Evolutionary conservation across 2,797 vertebrate species (phyloP).

Genomic region (Trematomus bernacchii): DNA sequence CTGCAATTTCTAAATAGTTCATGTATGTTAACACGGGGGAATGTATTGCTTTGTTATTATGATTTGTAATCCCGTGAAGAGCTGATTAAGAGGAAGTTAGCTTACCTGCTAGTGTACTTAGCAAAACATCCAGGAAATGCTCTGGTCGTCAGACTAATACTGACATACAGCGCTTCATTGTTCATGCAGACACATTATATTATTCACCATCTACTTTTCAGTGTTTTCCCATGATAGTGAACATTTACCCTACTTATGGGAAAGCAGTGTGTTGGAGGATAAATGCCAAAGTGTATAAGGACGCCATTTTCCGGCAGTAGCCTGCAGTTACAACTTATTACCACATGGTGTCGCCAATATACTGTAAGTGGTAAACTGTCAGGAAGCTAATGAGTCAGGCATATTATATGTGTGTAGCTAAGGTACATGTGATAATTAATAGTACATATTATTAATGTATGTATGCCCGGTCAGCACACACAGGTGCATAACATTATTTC

Average conservation of each 20-base stretch:
- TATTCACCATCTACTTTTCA: background rate
- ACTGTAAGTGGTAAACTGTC: background rate
- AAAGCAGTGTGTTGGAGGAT: background rate
- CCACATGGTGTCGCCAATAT: constrained; percentile 59
- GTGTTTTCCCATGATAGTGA: background rate
- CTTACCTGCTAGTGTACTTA: background rate
- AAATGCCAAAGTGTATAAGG: no score
- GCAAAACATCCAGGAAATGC: background rate
- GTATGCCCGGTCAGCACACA: background rate
- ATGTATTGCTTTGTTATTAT: background rate
- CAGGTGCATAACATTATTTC: background rate
- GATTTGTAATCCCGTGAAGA: background rate
- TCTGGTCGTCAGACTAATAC: background rate
- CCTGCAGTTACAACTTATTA: background rate
- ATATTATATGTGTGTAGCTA: no score
- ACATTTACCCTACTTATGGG: background rate
- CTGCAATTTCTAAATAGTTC: background rate
- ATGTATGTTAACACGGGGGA: background rate
- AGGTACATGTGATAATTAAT: no score
- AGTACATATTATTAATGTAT: no score
- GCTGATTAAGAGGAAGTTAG: background rate
- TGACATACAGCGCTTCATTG: background rate
- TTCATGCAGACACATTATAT: background rate
- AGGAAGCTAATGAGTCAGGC: background rate
- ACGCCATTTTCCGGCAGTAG: constrained; percentile 19